These are phyloP conservation scores for Cygnus atratus DNA, from an alignment of 2,113 vertebrate genomes.

Conservation along the genomic window DNA sequence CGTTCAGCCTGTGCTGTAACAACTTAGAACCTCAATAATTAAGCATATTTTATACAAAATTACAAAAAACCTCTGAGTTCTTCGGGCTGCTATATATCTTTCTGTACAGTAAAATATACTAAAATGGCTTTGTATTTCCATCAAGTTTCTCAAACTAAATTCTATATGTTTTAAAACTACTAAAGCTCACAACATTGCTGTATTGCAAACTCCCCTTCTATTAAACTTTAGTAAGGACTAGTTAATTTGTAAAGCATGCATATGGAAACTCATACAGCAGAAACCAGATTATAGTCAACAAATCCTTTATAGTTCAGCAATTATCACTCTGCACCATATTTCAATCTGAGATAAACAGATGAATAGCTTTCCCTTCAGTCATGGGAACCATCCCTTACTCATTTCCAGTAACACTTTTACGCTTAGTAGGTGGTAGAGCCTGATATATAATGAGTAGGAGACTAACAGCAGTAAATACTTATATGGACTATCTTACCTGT, in stretches of 20 bases:
- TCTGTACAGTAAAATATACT: not conserved
- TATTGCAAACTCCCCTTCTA: not conserved
- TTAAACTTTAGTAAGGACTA: not conserved
- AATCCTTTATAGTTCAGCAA: not conserved
- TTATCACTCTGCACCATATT: not conserved
- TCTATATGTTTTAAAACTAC: not conserved
- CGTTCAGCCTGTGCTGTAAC: not conserved
- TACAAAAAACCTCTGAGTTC: not conserved
- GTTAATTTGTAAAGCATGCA: not conserved
- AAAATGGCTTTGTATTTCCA: not conserved
- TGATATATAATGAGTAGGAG: not conserved
- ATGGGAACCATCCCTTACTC: not conserved
- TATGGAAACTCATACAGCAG: not conserved
- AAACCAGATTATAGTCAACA: not conserved
- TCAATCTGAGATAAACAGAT: not conserved
- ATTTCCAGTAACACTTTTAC: not conserved
- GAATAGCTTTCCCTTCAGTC: not conserved
- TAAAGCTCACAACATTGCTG: not conserved
- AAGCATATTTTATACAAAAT: not conserved
- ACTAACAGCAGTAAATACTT: not conserved
- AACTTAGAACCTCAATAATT: not conserved
- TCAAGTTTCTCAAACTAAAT: not conserved
- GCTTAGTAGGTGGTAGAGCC: not conserved
- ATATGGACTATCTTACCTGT: constrained; percentile 79
- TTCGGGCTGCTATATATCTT: not conserved